Conservation (phyloP, 2,888 invertebrate genomes). For the Caenorhabditis sulstoni region DNA sequence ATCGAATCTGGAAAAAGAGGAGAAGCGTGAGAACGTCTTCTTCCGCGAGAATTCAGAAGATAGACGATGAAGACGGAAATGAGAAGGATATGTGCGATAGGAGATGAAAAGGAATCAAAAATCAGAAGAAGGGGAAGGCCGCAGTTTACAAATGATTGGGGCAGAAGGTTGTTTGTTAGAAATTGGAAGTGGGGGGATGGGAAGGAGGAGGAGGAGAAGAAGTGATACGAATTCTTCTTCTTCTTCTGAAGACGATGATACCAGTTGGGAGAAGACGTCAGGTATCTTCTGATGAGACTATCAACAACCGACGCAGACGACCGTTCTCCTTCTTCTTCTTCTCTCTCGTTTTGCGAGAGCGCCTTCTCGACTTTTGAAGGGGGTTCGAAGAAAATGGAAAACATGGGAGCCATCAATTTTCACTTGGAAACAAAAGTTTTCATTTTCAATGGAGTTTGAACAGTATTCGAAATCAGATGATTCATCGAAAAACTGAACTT, state of each 20-base stretch:
- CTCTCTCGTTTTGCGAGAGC: too few species aligned
- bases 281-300: not conserved
- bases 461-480: too few species aligned
- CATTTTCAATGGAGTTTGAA: too few species aligned
- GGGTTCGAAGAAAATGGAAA: too few species aligned
- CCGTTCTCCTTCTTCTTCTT: too few species aligned
- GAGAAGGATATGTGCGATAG: not conserved
- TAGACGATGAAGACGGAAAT: not conserved
- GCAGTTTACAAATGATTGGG: not conserved
- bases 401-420: too few species aligned
- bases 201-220: not conserved
- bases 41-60: not conserved
- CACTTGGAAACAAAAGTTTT: too few species aligned
- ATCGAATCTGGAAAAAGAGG: not conserved
- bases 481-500: too few species aligned
- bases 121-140: constrained; percentile 25
- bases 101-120: constrained; percentile 35
- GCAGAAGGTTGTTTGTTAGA: constrained; percentile 5
- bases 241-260: constrained; percentile 8
- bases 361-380: too few species aligned
- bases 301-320: not conserved
- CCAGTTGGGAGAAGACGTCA: constrained; percentile 1
- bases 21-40: constrained; percentile 18
- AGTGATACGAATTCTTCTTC: too few species aligned
- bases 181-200: constrained; percentile 25